Conservation (phyloP, 2,113 vertebrate species). For the Elanoides forficatus region DNA sequence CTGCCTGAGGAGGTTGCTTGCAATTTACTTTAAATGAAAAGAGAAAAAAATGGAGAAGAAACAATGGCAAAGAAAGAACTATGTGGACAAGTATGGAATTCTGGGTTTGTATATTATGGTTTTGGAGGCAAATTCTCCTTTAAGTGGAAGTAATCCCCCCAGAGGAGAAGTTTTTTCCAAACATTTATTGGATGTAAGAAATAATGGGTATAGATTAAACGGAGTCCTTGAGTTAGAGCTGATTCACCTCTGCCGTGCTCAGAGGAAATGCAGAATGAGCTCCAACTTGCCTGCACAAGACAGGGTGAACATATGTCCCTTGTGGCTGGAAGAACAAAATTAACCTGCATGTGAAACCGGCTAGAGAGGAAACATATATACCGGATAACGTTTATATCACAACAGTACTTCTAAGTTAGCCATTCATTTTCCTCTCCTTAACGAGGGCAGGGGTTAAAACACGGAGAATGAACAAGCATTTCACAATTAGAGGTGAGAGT, state of each 20-base stretch:
- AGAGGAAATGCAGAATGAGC: neutral
- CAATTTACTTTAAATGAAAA: neutral
- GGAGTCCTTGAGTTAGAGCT: neutral
- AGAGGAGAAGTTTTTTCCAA: neutral
- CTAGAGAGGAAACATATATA: neutral
- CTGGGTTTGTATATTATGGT: neutral
- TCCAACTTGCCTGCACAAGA: neutral
- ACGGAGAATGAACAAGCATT: neutral
- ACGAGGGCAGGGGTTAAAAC: neutral
- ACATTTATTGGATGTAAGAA: neutral
- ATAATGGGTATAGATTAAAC: neutral
- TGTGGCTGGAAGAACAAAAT: neutral
- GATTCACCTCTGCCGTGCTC: neutral
- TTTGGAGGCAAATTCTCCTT: neutral
- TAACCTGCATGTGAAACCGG: neutral
- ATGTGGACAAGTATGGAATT: neutral
- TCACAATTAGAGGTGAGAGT: neutral
- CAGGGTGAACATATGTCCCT: neutral
- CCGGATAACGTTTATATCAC: neutral
- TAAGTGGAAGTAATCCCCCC: neutral
- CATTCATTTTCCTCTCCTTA: neutral
- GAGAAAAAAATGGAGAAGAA: neutral
- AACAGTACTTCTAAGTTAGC: neutral
- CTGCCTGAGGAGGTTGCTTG: neutral
- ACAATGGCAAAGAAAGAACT: neutral